A percentile compares a stretch with the other conserved stretches of the same genome.
Conservation (phyloP, 1,140 invertebrate species). For the Diabrotica virgifera region DNA sequence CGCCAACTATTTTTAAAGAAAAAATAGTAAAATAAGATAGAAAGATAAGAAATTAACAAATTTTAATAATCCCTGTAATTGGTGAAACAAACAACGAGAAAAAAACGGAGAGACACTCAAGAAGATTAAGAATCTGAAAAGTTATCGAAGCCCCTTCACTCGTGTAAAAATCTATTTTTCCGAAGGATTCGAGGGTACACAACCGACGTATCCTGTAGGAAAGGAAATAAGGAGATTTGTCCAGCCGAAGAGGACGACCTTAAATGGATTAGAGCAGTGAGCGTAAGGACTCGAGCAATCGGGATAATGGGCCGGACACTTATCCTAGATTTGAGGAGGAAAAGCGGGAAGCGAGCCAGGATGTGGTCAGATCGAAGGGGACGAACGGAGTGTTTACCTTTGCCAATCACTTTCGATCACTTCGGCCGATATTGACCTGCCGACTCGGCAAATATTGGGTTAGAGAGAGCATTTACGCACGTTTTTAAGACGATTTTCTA, state of each 20-base stretch:
- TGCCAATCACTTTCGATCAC: slow-evolving; percentile 36
- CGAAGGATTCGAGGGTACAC: slow-evolving; percentile 1
- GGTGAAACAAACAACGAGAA: background rate
- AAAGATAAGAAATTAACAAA: too few relatives aligned
- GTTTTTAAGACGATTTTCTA: too few relatives aligned
- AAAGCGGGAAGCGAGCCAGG: slow-evolving; percentile 12
- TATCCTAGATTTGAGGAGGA: slow-evolving; percentile 26
- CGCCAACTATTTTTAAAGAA: too few relatives aligned
- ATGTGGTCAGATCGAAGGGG: background rate
- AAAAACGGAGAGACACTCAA: background rate
- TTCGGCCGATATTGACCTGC: slow-evolving; percentile 10
- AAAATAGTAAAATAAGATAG: too few relatives aligned
- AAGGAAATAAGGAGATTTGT: slow-evolving; percentile 6
- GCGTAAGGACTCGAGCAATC: slow-evolving; percentile 42
- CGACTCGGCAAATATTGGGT: background rate
- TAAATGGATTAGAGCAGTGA: slow-evolving; percentile 41
- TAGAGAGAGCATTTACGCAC: too few relatives aligned
- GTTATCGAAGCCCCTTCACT: background rate
- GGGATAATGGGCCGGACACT: slow-evolving; percentile 45
- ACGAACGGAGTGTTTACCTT: slow-evolving; percentile 31
- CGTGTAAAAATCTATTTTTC: slow-evolving; percentile 3
- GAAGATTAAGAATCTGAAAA: background rate
- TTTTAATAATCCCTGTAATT: too few relatives aligned
- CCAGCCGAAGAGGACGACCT: background rate
- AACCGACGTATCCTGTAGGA: background rate